Conservation (phyloP, 2,888 invertebrate species). For the Phorcus lineatus region DNA sequence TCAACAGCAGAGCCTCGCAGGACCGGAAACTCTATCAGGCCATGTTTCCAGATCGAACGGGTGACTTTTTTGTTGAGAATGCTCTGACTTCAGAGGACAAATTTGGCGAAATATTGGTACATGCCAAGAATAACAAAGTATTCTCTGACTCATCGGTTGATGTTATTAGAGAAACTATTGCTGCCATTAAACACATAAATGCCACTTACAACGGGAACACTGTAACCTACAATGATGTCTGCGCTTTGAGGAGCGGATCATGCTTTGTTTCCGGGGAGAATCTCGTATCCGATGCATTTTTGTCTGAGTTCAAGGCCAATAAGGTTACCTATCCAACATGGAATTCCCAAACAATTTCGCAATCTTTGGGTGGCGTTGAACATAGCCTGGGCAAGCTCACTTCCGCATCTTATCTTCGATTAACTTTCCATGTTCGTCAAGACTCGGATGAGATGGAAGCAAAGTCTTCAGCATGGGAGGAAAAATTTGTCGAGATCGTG, state of each 20-base stretch:
- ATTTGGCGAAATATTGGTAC: too few species aligned
- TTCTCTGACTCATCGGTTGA: neutral
- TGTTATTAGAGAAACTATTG: neutral
- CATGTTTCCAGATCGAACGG: too few species aligned
- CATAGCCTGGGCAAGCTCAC: neutral
- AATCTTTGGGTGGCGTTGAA: neutral
- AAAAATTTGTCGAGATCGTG: neutral
- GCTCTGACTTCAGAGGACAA: too few species aligned
- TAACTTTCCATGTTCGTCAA: neutral
- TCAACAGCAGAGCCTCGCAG: too few species aligned
- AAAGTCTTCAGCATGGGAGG: neutral
- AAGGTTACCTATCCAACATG: constrained; percentile 37
- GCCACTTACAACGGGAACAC: neutral
- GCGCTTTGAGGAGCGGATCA: constrained; percentile 16
- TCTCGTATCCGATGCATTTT: constrained; percentile 9
- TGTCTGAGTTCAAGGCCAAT: neutral
- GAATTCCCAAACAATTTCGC: neutral
- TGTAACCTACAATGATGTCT: constrained; percentile 28
- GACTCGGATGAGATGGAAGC: neutral
- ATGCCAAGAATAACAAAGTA: neutral
- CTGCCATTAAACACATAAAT: neutral
- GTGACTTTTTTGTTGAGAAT: too few species aligned
- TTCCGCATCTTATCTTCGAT: neutral
- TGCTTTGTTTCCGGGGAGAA: constrained; percentile 26
- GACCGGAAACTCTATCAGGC: too few species aligned